Evolutionary conservation across 2,113 vertebrate genomes (phyloP).

Genomic region (Quiscalus mexicanus): DNA sequence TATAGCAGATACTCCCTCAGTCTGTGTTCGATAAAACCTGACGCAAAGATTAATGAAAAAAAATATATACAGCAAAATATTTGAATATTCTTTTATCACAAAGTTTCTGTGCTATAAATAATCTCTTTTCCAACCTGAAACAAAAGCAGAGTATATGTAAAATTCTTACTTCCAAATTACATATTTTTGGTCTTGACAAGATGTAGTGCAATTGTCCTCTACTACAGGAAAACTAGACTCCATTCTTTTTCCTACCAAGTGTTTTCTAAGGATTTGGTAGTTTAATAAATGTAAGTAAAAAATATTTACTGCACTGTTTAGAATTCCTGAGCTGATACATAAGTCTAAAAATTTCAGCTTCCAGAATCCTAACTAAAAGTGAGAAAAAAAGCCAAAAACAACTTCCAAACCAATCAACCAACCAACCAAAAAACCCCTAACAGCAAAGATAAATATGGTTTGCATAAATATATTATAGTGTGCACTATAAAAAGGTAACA

Average conservation of each 20-base stretch:
- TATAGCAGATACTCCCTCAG: neutral
- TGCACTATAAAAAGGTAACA: neutral
- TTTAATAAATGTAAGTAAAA: neutral
- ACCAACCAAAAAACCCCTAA: fast-evolving
- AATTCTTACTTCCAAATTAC: neutral
- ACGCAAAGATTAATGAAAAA: neutral
- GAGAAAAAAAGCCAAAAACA: fast-evolving
- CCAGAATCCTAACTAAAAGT: neutral
- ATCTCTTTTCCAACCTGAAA: neutral
- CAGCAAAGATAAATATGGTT: neutral
- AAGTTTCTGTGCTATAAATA: neutral
- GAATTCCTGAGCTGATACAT: neutral
- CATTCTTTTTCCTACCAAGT: neutral
- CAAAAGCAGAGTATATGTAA: neutral
- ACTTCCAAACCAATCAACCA: no score
- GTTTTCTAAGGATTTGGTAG: neutral
- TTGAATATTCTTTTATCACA: neutral
- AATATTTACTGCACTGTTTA: neutral
- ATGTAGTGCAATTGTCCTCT: neutral
- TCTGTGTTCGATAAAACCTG: neutral
- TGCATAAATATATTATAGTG: neutral
- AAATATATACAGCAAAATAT: neutral
- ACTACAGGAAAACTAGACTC: neutral
- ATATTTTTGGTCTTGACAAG: neutral
- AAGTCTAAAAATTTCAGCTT: neutral